phyloP scores from a whole-genome alignment of 2,888 invertebrate species.

The Panorpa germanica region DNA sequence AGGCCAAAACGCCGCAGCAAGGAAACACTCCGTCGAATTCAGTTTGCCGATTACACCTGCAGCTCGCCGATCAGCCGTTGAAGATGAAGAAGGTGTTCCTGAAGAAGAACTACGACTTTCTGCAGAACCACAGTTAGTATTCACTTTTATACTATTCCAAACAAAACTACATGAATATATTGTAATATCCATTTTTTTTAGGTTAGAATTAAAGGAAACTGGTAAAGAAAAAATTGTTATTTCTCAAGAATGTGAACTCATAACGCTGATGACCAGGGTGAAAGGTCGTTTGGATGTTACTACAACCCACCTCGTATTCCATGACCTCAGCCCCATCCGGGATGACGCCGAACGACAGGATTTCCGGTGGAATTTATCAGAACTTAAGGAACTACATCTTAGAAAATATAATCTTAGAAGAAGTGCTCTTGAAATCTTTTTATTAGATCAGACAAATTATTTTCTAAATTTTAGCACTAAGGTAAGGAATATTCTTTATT shows the following conservation, averaged over 20 bases:
- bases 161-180: too few relatives aligned
- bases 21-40: slow-evolving; percentile 22
- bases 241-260: slow-evolving; percentile 38
- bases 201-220: slow-evolving; percentile 22
- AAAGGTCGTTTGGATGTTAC: slow-evolving; percentile 41
- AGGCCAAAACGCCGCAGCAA: slow-evolving; percentile 20
- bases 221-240: slow-evolving; percentile 35
- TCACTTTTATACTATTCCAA: too few relatives aligned
- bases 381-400: slow-evolving; percentile 34
- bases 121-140: slow-evolving; percentile 22
- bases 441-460: slow-evolving; percentile 43
- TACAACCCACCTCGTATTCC: slow-evolving; percentile 34
- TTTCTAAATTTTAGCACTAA: slow-evolving; percentile 42
- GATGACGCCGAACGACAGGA: slow-evolving; percentile 29
- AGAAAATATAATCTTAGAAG: slow-evolving; percentile 39
- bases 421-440: slow-evolving; percentile 42
- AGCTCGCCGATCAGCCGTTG: slow-evolving; percentile 23
- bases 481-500: slow-evolving; percentile 18
- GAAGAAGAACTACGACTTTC: slow-evolving; percentile 27
- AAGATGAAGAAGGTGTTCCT: slow-evolving; percentile 24
- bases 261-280: slow-evolving; percentile 36
- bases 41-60: slow-evolving; percentile 25
- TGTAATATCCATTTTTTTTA: too few relatives aligned
- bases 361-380: slow-evolving; percentile 20
- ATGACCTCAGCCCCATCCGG: slow-evolving; percentile 31